Percentiles rank a stretch among this genome's conserved stretches.
Evolutionary conservation across 64 coral and sea anemone species (phyloP).

Genomic region (Astreopora myriophthalma): DNA sequence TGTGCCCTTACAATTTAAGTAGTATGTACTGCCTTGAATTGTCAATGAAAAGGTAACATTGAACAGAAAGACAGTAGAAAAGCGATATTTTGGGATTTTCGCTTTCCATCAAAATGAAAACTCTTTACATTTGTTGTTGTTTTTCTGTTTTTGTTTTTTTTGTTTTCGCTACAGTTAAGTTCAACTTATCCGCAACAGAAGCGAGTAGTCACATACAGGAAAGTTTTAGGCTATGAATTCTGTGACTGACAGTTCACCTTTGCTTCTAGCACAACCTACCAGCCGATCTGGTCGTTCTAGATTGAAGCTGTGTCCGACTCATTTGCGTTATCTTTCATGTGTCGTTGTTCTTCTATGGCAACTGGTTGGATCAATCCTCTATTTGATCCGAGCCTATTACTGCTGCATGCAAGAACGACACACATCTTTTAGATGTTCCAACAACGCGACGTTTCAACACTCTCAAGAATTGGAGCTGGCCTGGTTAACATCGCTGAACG

Average conservation of each 20-base stretch:
- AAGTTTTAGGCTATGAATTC: not conserved
- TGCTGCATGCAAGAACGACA: slow-evolving; percentile 28
- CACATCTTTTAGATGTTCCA: not conserved
- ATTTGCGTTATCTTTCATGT: not conserved
- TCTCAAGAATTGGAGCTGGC: slow-evolving; percentile 27
- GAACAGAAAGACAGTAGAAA: no score
- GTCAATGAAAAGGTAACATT: no score
- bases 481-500: not conserved
- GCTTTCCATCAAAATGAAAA: not conserved
- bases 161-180: no score
- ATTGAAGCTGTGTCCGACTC: not conserved
- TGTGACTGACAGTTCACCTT: not conserved
- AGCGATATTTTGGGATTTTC: no score
- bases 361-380: not conserved
- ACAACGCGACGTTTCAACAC: not conserved
- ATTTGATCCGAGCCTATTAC: not conserved
- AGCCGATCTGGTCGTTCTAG: not conserved
- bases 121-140: no score
- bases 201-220: no score
- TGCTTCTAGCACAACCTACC: not conserved
- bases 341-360: not conserved
- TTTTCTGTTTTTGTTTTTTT: no score
- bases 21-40: no score
- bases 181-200: no score
- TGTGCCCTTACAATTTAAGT: no score